Conservation (phyloP, 2,888 invertebrate genomes). For the Chrysotoxum bicinctum region DNA sequence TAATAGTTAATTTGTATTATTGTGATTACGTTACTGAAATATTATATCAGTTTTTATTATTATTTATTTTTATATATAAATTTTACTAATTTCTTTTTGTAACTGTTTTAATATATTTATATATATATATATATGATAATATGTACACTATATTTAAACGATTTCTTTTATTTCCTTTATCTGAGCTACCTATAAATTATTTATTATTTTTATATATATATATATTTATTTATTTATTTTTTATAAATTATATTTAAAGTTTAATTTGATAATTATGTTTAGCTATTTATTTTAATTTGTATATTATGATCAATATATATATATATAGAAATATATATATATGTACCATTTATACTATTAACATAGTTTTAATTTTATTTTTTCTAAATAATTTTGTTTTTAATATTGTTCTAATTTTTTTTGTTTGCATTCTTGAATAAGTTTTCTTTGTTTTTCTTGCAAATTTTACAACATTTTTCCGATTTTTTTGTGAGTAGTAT, state of each 20-base stretch:
- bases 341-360: constrained; percentile 72
- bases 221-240: constrained; percentile 15
- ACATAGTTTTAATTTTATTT: constrained; percentile 69
- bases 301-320: constrained; percentile 71
- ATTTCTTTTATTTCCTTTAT: constrained; percentile 45
- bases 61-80: constrained; percentile 56
- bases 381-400: constrained; percentile 49
- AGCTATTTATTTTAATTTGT: constrained; percentile 55
- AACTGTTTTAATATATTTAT: constrained; percentile 52
- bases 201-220: constrained; percentile 62
- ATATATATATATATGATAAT: constrained; percentile 73
- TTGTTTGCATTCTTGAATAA: constrained; percentile 41
- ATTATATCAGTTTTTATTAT: constrained; percentile 50
- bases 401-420: constrained; percentile 62
- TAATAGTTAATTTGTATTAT: constrained; percentile 74
- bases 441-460: constrained; percentile 5
- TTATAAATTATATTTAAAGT: constrained; percentile 62
- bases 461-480: constrained; percentile 66
- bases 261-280: constrained; percentile 72
- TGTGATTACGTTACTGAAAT: constrained; percentile 77
- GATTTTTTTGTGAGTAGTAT: constrained; percentile 50
- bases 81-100: constrained; percentile 72
- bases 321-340: constrained; percentile 25
- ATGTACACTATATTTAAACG: constrained; percentile 68
- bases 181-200: constrained; percentile 68